Base-by-base conservation (phyloP, 2,797 vertebrate genomes). In the Gobionotothen gibberifrons region DNA sequence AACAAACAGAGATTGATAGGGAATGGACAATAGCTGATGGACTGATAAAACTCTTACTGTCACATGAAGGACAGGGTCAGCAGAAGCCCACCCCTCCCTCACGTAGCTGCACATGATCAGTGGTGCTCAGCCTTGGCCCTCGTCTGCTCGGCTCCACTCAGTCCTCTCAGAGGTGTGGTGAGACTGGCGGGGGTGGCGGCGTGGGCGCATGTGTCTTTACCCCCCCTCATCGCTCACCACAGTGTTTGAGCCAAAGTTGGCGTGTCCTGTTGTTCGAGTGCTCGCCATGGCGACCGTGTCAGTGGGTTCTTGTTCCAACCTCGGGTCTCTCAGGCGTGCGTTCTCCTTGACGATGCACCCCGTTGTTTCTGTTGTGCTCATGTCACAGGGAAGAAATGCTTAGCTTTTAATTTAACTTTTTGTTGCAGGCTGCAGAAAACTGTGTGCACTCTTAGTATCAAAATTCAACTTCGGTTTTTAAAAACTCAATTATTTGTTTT, bases 261-360 rank as follows among this genome's bases (percentile, higher is more conserved):
- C 52, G n/a, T 78, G 80, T 80, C 85, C 87, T 73, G 64, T 76
- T 80, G 81, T 84, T 82, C 8, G 76, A 89, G 91, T 91, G 86
- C 89, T 92, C 84, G 83, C 76, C 78, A 86, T 85, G 89, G 88
- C 84, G 74, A 87, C 75, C 84, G 46, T 73, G 78, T 89, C 89
- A 86, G 90, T 92, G 93, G 94, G 94, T 95, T 96, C 94, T 96
- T 95, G 95, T 95, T 96, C 95, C 94, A 95, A 95, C 95, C 95
- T 94, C 93, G 93, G 94, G 94, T 95, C 94, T 94, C 91, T 87
- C 79, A 72, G 88, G 81, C 74, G 85, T 91, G 91, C 83, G 87
- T 90, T 92, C 79, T 88, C 84, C 74, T 92, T 88, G 80, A 83
- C 70, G 58, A 84, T 85, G 88, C 90, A 92, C 88, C 79, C 83